Percentiles rank a stretch among this genome's conserved stretches.
Evolutionary conservation across 2,113 vertebrate species (phyloP).

Genomic region (Pomatostomus ruficeps): DNA sequence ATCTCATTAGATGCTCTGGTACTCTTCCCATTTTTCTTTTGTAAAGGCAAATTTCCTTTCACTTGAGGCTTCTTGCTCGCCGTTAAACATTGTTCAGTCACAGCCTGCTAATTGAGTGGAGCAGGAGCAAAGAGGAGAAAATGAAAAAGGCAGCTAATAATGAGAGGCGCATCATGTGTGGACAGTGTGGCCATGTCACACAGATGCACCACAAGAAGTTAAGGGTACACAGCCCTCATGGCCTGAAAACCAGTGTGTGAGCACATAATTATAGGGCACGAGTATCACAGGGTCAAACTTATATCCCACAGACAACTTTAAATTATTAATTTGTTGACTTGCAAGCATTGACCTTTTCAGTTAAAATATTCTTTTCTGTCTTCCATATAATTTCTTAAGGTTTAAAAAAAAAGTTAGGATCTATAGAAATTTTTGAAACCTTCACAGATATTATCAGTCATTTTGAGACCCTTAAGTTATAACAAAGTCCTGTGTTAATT

Average conservation of each 20-base stretch:
- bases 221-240: not conserved
- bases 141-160: not conserved
- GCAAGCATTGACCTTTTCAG: not conserved
- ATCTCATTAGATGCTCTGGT: not conserved
- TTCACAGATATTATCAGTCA: not conserved
- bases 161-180: not conserved
- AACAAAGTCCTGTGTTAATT: not conserved
- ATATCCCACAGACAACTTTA: not conserved
- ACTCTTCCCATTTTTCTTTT: not conserved
- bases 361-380: not conserved
- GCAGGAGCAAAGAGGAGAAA: not conserved
- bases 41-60: not conserved
- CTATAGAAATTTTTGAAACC: not conserved
- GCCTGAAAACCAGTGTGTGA: not conserved
- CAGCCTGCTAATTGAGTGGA: not conserved
- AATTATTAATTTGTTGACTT: not conserved
- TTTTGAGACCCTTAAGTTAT: not conserved
- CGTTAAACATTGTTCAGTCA: not conserved
- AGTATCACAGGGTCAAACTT: not conserved
- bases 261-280: not conserved
- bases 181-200: not conserved
- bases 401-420: not conserved
- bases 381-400: not conserved
- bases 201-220: not conserved
- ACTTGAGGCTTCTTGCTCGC: not conserved